phyloP scores from a whole-genome alignment of 53 echinoderm and acorn worm genomes.

The Temnopleurus reevesii region DNA sequence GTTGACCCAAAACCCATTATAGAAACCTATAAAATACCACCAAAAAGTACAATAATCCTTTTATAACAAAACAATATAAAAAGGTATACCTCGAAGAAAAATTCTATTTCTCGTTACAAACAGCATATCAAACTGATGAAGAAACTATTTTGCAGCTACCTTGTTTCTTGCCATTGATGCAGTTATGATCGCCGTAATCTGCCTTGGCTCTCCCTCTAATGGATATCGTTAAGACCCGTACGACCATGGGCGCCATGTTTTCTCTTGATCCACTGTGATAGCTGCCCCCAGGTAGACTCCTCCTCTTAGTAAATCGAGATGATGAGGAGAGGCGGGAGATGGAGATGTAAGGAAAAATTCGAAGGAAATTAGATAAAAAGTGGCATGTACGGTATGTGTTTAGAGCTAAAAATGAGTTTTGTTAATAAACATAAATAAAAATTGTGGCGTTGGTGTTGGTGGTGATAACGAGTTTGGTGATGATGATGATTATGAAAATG shows the following conservation, averaged over 20 bases:
- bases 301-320: no score
- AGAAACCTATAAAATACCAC: no score
- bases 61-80: no score
- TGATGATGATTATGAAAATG: no score
- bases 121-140: not conserved
- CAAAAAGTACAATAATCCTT: no score
- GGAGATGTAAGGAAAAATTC: not conserved
- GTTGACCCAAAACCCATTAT: no score
- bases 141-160: no score
- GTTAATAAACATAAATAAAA: not conserved
- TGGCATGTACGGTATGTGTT: not conserved
- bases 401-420: not conserved
- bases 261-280: constrained; percentile 1
- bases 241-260: not conserved
- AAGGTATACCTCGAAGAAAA: not conserved
- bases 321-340: no score
- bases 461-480: no score
- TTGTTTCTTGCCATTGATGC: not conserved
- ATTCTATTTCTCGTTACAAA: not conserved
- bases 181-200: not conserved
- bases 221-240: not conserved
- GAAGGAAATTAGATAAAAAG: not conserved
- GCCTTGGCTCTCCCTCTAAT: not conserved
- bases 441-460: not conserved
- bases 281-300: not conserved